Evolutionary conservation across 35 echinoderm and acorn worm species (phyloP).

Genomic region (Diadema setosum): DNA sequence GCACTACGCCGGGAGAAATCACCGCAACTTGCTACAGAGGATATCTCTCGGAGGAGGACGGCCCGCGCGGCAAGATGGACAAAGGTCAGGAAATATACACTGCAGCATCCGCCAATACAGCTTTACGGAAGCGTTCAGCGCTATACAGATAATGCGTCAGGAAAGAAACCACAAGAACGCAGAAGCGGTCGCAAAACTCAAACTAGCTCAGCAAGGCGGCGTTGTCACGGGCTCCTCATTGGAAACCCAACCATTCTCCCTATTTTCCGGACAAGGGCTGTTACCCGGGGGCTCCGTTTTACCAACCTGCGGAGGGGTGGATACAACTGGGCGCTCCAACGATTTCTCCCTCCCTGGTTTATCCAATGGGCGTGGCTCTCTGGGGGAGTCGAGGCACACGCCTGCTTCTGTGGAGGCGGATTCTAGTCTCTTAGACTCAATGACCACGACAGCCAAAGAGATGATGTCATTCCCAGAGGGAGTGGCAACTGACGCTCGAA

Average conservation of each 20-base stretch:
- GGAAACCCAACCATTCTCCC: neutral
- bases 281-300: no score
- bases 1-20: neutral
- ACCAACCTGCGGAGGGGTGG: no score
- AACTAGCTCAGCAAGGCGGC: neutral
- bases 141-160: neutral
- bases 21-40: neutral
- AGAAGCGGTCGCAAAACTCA: neutral
- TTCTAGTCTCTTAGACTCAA: no score
- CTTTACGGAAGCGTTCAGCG: neutral
- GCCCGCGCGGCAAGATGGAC: neutral
- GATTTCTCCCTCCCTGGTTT: no score
- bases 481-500: no score
- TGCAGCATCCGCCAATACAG: neutral
- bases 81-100: neutral
- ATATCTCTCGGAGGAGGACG: neutral
- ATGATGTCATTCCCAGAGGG: no score
- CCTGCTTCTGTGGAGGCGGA: no score
- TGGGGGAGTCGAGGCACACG: no score
- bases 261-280: no score
- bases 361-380: no score
- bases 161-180: neutral
- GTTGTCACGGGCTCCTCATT: neutral
- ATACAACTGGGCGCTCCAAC: no score
- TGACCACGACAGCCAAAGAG: no score